A percentile compares a stretch with the other conserved stretches of the same genome.
Conservation (phyloP, 2,888 invertebrate species). For the Ceraclea dissimilis region DNA sequence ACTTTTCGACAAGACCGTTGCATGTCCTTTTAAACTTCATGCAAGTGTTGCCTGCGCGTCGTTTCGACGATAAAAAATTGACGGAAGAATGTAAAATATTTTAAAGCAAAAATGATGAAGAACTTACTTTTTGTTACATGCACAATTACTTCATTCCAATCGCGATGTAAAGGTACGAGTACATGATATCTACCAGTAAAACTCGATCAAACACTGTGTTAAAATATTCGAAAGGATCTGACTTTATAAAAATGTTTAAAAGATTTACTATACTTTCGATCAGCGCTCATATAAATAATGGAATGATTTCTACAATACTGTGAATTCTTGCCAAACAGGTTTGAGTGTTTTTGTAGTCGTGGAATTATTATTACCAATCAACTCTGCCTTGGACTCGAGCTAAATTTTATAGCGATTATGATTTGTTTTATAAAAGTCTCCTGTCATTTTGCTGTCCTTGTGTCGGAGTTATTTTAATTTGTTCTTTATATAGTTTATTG, state of each 20-base stretch:
- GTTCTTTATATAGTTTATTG: too few relatives aligned
- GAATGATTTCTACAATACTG: background rate
- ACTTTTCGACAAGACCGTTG: background rate
- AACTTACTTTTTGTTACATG: background rate
- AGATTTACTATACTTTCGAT: background rate
- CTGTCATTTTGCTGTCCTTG: too few relatives aligned
- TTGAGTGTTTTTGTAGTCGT: background rate
- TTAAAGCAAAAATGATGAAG: background rate
- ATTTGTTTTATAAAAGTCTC: too few relatives aligned
- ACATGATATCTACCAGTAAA: background rate
- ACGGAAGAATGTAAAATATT: background rate
- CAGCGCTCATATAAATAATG: background rate
- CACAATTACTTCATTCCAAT: background rate
- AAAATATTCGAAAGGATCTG: background rate
- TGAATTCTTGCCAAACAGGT: background rate
- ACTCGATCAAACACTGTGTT: background rate
- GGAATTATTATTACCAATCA: background rate
- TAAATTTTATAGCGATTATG: background rate
- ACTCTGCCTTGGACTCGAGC: background rate
- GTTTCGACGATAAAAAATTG: background rate
- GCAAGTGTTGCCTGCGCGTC: background rate
- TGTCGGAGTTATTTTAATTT: too few relatives aligned
- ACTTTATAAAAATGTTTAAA: background rate
- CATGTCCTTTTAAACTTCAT: background rate
- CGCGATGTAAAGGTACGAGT: background rate